These are phyloP conservation scores for Rhyacophila brunnea DNA, from an alignment of 1,140 invertebrate genomes.

Conservation along the genomic window DNA sequence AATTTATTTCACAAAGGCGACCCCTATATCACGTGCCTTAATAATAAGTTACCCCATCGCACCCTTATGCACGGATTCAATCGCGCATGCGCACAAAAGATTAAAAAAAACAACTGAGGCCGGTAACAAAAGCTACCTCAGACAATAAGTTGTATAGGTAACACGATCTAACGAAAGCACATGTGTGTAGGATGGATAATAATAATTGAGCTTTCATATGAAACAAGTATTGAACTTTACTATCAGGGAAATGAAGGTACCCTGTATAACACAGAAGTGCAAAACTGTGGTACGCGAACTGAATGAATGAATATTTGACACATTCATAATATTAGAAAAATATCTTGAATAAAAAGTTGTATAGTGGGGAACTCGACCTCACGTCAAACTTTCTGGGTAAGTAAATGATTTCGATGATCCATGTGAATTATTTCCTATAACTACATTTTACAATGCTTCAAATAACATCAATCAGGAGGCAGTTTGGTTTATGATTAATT, in stretches of 20 bases:
- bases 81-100: slow-evolving; percentile 33
- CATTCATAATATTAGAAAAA: too few species aligned
- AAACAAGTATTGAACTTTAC: slow-evolving; percentile 18
- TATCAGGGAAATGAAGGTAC: not conserved
- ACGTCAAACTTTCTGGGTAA: too few species aligned
- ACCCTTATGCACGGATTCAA: slow-evolving; percentile 26
- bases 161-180: slow-evolving; percentile 31
- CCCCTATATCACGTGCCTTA: slow-evolving; percentile 35
- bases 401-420: too few species aligned
- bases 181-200: slow-evolving; percentile 15
- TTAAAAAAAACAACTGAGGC: slow-evolving; percentile 29
- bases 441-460: too few species aligned
- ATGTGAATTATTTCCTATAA: too few species aligned
- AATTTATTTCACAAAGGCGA: slow-evolving; percentile 36
- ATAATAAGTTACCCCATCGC: slow-evolving; percentile 25
- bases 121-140: slow-evolving; percentile 12
- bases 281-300: not conserved
- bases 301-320: too few species aligned
- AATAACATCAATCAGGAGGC: too few species aligned
- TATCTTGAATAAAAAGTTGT: too few species aligned
- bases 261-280: too few species aligned
- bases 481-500: too few species aligned
- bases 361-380: too few species aligned
- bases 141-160: slow-evolving; percentile 24
- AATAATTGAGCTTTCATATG: slow-evolving; percentile 21